phyloP scores from a whole-genome alignment of 2,888 invertebrate species.

The Mimumesa dahlbomi region DNA sequence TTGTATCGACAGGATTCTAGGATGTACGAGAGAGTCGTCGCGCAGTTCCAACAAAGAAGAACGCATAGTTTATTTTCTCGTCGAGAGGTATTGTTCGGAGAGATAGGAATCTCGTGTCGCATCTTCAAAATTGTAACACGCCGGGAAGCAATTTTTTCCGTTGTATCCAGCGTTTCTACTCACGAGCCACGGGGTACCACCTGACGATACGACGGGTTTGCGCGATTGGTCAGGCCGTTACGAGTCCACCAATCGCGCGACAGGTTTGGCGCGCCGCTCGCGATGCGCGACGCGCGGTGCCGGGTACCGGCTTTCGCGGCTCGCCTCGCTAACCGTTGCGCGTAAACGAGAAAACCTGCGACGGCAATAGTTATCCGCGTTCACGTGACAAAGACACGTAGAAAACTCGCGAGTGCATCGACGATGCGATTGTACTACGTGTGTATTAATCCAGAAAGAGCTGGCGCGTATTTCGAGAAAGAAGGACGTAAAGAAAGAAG shows the following conservation, averaged over 20 bases:
- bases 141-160: constrained; percentile 14
- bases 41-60: too few species aligned
- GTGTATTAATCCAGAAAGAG: background rate
- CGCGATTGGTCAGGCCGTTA: constrained; percentile 30
- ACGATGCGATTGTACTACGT: background rate
- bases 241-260: constrained; percentile 31
- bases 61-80: too few species aligned
- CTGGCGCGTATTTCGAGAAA: constrained; percentile 4
- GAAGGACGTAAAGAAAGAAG: constrained; percentile 3
- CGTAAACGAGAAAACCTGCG: constrained; percentile 29
- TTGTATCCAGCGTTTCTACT: background rate
- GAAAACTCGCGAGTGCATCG: constrained; percentile 23
- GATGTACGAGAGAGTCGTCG: too few species aligned
- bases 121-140: too few species aligned
- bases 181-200: constrained; percentile 14
- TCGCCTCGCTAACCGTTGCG: constrained; percentile 33
- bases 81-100: too few species aligned
- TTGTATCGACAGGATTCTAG: too few species aligned
- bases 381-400: constrained; percentile 9
- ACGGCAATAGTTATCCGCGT: background rate
- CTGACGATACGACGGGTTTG: constrained; percentile 13
- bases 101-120: too few species aligned
- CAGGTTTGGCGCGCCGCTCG: constrained; percentile 9
- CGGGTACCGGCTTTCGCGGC: constrained; percentile 43
- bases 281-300: constrained; percentile 40